Base-by-base conservation (phyloP, 1,140 invertebrate species). In the Drosophila mayri region DNA sequence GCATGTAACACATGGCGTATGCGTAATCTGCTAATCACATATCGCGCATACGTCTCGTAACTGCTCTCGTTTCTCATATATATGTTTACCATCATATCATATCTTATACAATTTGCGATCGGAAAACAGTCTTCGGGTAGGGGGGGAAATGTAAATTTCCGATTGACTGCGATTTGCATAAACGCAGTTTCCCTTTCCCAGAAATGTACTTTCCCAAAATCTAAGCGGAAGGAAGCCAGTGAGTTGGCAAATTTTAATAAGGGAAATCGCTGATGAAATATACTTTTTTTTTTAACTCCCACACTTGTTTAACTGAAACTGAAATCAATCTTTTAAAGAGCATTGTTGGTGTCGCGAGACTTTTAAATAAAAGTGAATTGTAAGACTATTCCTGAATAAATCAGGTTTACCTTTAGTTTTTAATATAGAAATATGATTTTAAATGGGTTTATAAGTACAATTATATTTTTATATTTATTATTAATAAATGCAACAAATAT, bases 1-100 rank as follows among this genome's bases (percentile, higher is more conserved):
- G 47, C 68, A 54, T 85, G 82, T 77, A 77, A 84, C 76, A 84
- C 71, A 46, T 44, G 57, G 60, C 83, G 76, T 80, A 88, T 84
- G 80, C 84, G 68, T 78, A 87, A 87, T 88, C 43, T 46, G 18
- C 41, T 49, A 72, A 62, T 65, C 41, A 44, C 46, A 59, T 50
- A 25, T 66, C 60, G 2, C 37, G 32, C 12, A 35, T 44, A 50
- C 43, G 28, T 66, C 65, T 38, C 65, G 40, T 65, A 68, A 68
- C 66, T 68, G 62, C 63, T 68, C 62, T 66, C 65, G 60, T 67
- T 67, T 18, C 14, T 22, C 25, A 49, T 16, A 9, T 8, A 37
- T 7, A 46, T 40, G 3, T 37, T 1, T 18, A 4, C n/a, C n/a
- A 41, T 41, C 4, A 11, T 41, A 32, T 5, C 4, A 25, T 1